These are phyloP conservation scores for Ferrisia virgata DNA, from an alignment of 2,888 invertebrate species.

Conservation along the genomic window DNA sequence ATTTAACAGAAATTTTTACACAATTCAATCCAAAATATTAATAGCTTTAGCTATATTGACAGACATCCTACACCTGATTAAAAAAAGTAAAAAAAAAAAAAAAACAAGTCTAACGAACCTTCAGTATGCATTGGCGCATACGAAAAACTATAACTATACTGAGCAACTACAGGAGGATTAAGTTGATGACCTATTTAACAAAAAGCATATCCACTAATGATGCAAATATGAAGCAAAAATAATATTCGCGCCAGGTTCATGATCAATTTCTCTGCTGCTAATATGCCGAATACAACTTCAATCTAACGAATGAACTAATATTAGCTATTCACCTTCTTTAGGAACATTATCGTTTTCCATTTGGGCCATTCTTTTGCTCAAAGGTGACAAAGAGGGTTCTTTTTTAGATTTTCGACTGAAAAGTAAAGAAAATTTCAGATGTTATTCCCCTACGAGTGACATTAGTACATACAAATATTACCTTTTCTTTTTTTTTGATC, in stretches of 20 bases:
- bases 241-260: neutral
- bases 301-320: too few relatives aligned
- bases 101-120: neutral
- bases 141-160: neutral
- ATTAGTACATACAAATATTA: neutral
- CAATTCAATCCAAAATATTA: neutral
- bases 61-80: neutral
- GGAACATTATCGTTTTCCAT: constrained; percentile 30
- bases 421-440: constrained; percentile 45
- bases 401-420: constrained; percentile 56
- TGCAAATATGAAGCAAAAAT: neutral
- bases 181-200: neutral
- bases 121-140: neutral
- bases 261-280: too few relatives aligned
- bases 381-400: constrained; percentile 71
- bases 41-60: too few relatives aligned
- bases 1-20: neutral
- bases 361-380: constrained; percentile 75
- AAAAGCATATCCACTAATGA: neutral
- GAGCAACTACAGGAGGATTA: neutral
- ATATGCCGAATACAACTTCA: too few relatives aligned
- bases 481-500: constrained; percentile 47
- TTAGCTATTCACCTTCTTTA: neutral
- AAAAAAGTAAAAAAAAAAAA: neutral
- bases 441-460: neutral